A percentile compares a stretch with the other conserved stretches of the same genome.
Conservation (phyloP, 2,797 vertebrate genomes). For the Choloepus didactylus region DNA sequence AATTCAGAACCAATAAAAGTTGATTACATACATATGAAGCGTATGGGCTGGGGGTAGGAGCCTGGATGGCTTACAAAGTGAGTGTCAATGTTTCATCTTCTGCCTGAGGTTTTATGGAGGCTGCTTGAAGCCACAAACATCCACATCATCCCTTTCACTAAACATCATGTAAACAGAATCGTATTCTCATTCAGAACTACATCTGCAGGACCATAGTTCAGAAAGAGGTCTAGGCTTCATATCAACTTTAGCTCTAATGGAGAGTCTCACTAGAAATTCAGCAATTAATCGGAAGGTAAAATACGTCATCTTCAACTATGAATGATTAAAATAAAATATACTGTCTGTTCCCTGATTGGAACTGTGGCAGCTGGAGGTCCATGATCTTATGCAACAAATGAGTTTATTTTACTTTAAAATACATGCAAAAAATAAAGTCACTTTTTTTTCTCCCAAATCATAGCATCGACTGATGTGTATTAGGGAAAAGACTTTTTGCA, state of each 20-base stretch:
- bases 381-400: neutral
- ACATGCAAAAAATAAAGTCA: neutral
- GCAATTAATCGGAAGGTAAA: slow-evolving; percentile 62
- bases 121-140: slow-evolving; percentile 78
- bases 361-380: neutral
- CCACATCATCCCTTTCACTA: slow-evolving; percentile 64
- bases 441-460: neutral
- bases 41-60: slow-evolving; percentile 78
- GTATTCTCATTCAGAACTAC: slow-evolving; percentile 71
- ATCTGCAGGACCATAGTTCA: slow-evolving; percentile 42
- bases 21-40: slow-evolving; percentile 86
- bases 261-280: slow-evolving; percentile 61
- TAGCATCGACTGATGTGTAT: neutral
- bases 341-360: neutral
- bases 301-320: slow-evolving; percentile 67
- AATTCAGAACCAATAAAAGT: slow-evolving; percentile 85
- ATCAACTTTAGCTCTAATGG: slow-evolving; percentile 60
- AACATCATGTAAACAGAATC: slow-evolving; percentile 65
- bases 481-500: neutral
- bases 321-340: slow-evolving; percentile 50
- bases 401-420: neutral
- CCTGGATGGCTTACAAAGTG: slow-evolving; percentile 84
- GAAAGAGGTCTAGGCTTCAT: neutral
- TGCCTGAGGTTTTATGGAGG: slow-evolving; percentile 68
- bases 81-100: slow-evolving; percentile 85